A percentile compares a stretch with the other conserved stretches of the same genome.
These are phyloP conservation scores for Ophion obscuratus DNA, from an alignment of 2,888 invertebrate species.

Conservation along the genomic window DNA sequence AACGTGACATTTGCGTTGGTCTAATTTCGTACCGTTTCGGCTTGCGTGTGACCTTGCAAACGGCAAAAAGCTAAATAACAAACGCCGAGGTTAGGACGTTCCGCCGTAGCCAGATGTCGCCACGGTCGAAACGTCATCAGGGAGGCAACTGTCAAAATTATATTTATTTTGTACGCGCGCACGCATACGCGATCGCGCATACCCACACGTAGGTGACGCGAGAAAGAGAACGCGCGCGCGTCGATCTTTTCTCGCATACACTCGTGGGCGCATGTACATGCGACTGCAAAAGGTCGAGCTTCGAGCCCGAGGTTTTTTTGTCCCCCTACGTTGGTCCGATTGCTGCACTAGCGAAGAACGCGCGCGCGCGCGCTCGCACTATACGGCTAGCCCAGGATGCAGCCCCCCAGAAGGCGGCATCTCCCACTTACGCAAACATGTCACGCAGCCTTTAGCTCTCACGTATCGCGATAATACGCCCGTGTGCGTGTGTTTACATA, in stretches of 20 bases:
- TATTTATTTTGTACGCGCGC: constrained; percentile 40
- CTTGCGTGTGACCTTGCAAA: not conserved
- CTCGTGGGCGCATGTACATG: not conserved
- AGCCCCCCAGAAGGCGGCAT: constrained; percentile 9
- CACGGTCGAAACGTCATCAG: constrained; percentile 57
- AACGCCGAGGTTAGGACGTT: constrained; percentile 72
- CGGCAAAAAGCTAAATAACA: constrained; percentile 39
- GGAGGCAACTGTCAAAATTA: constrained; percentile 60
- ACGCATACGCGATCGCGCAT: not conserved
- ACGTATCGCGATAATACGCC: not conserved
- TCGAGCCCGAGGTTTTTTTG: constrained; percentile 25
- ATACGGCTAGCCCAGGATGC: constrained; percentile 22
- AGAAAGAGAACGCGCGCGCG: not conserved
- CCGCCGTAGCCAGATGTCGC: constrained; percentile 71
- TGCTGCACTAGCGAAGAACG: constrained; percentile 41
- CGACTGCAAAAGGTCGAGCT: constrained; percentile 29
- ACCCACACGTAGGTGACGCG: not conserved
- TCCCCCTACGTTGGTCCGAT: constrained; percentile 55
- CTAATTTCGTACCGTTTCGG: constrained; percentile 9
- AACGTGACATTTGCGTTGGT: not conserved
- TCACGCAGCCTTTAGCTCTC: constrained; percentile 49
- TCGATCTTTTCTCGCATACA: not conserved
- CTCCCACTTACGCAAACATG: constrained; percentile 51
- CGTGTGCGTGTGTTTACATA: not conserved
- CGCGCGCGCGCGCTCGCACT: not conserved